phyloP scores from a whole-genome alignment of 2,888 invertebrate species.

The Chymomyza caudatula region DNA sequence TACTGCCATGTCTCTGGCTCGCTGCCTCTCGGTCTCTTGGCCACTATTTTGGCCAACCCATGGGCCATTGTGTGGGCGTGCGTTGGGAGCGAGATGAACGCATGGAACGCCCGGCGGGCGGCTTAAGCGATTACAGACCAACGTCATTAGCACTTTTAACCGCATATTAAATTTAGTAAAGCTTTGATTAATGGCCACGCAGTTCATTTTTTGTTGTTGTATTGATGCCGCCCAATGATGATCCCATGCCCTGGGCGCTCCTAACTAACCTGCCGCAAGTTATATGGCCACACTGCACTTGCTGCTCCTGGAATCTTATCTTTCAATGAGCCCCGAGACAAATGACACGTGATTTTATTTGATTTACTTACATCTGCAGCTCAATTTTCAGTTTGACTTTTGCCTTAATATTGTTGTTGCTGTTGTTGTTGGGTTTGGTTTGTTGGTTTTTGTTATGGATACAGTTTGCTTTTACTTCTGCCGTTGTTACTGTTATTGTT shows the following conservation, averaged over 20 bases:
- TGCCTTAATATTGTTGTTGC: conserved; percentile 32
- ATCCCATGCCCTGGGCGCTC: background rate
- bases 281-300: conserved; percentile 20
- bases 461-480: conserved; percentile 36
- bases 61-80: conserved; percentile 32
- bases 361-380: conserved; percentile 73
- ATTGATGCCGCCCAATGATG: conserved; percentile 19
- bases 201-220: conserved; percentile 35
- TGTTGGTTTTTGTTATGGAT: conserved; percentile 51
- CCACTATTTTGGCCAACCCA: conserved; percentile 14
- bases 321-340: conserved; percentile 64
- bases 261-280: conserved; percentile 52
- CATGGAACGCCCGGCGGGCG: conserved; percentile 17
- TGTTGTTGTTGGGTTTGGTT: conserved; percentile 17
- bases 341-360: conserved; percentile 73
- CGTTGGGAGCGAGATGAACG: conserved; percentile 11
- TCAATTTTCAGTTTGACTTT: conserved; percentile 70
- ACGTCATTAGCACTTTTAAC: conserved; percentile 73
- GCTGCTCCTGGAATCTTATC: conserved; percentile 54
- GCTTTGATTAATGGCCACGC: conserved; percentile 60
- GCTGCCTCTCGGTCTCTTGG: conserved; percentile 4
- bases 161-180: conserved; percentile 70
- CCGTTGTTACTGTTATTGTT: conserved; percentile 27
- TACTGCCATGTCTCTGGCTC: conserved; percentile 50
- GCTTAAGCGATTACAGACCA: conserved; percentile 61